Base-by-base conservation (phyloP, 2,888 invertebrate genomes). In the Agriotes lineatus region DNA sequence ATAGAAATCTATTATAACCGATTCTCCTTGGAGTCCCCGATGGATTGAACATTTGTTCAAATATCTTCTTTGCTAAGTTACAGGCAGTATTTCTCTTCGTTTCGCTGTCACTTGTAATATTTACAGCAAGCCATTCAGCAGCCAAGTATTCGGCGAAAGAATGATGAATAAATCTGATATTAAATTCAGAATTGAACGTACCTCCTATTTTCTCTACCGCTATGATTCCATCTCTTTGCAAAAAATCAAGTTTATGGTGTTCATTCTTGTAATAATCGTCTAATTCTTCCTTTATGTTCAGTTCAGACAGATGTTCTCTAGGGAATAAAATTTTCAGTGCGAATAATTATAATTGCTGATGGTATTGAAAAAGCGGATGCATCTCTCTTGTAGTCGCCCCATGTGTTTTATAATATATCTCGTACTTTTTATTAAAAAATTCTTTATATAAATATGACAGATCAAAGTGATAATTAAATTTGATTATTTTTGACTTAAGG, bases 151-250 rank as follows among this genome's bases (percentile, higher is more conserved):
- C 58, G 1, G 48, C 57, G 16, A 57, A 65, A 1, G 64, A 58
- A 5, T 10, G 22, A 16, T 65, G 64, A 2, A 65, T 42, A 18
- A 65, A 65, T 12, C 58, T 65, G 1, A 65, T 58, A 9, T 48
- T 58, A 19, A 50, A 65, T 18, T 58, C 56, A 9, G 16, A 35
- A 12, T 54, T 42, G 33, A 44, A n/a, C 1, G 14, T 19, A 10
- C 14, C 1, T 2, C 10, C 3, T 33, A 30, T 57, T 39, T 39
- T 37, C 1, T 65, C 16, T 2, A 58, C 6, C 4, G 30, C 50
- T 3, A 65, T 7, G 19, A 64, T 25, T 0, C 64, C 64, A 18
- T 65, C 57, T 6, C 57, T 48, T 50, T 65, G 64, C 6, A 65
- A 30, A 37, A 65, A 58, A 12, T 48, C 57, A 5, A 57, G 25